A percentile compares a stretch with the other conserved stretches of the same genome.
phyloP scores from a whole-genome alignment of 2,797 vertebrate genomes.

The Enoplosus armatus region DNA sequence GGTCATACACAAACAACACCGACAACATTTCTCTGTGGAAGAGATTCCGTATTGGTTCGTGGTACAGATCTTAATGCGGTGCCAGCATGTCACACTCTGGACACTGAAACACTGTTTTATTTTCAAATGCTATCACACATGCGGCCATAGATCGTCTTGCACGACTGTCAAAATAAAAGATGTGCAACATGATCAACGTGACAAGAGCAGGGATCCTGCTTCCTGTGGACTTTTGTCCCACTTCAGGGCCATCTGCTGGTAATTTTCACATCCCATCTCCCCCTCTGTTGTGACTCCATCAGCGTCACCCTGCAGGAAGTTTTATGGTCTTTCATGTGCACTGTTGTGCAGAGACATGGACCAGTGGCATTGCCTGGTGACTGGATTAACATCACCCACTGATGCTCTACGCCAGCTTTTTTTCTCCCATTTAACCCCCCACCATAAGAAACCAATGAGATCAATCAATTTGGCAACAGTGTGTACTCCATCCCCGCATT shows the following conservation, averaged over 20 bases:
- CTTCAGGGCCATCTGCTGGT: conserved; percentile 45
- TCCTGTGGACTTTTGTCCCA: conserved; percentile 22
- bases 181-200: not conserved
- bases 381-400: not conserved
- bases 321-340: not conserved
- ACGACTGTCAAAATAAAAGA: not conserved
- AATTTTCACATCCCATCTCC: not conserved
- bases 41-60: not conserved
- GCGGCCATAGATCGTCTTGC: not conserved
- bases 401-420: not conserved
- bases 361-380: conserved; percentile 6
- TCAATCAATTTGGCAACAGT: not conserved
- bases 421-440: not conserved
- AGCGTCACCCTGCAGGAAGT: conserved; percentile 11
- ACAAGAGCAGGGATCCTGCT: conserved; percentile 4
- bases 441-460: not conserved
- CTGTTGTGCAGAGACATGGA: not conserved
- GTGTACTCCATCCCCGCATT: not conserved
- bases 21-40: not conserved
- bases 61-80: too few species aligned
- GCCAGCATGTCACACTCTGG: too few species aligned
- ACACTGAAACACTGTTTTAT: not conserved
- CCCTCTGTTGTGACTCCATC: not conserved
- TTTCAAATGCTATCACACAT: not conserved
- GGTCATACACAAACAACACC: not conserved